Conservation (phyloP, 2,797 vertebrate species). For the Apodemus agrarius region DNA sequence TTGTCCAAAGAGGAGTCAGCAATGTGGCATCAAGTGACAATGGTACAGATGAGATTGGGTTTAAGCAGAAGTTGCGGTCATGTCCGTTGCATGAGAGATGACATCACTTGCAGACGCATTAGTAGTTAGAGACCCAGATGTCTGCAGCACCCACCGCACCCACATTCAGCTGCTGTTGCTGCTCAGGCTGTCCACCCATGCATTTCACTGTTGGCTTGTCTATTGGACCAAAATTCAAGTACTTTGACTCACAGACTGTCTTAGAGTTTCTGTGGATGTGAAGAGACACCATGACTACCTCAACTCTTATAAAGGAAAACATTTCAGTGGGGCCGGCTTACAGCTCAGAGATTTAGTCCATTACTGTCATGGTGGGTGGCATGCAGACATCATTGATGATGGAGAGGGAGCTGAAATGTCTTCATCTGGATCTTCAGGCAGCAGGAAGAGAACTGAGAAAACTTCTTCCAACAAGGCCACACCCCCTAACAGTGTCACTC, state of each 20-base stretch:
- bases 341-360: neutral
- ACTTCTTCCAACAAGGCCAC: neutral
- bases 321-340: neutral
- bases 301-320: neutral
- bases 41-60: neutral
- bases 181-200: neutral
- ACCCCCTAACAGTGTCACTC: neutral
- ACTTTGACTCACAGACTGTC: neutral
- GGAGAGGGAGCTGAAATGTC: neutral
- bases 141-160: neutral
- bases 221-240: neutral
- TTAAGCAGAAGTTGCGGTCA: neutral
- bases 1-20: neutral
- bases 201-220: neutral
- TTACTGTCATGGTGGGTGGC: neutral
- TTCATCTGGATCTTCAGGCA: neutral
- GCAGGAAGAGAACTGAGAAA: neutral
- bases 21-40: neutral
- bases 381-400: neutral
- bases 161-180: neutral
- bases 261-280: neutral
- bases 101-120: neutral
- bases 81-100: neutral
- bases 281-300: neutral
- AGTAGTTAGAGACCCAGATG: neutral